Evolutionary conservation across 2,888 invertebrate genomes (phyloP).

Genomic region (Drosophila birchii): DNA sequence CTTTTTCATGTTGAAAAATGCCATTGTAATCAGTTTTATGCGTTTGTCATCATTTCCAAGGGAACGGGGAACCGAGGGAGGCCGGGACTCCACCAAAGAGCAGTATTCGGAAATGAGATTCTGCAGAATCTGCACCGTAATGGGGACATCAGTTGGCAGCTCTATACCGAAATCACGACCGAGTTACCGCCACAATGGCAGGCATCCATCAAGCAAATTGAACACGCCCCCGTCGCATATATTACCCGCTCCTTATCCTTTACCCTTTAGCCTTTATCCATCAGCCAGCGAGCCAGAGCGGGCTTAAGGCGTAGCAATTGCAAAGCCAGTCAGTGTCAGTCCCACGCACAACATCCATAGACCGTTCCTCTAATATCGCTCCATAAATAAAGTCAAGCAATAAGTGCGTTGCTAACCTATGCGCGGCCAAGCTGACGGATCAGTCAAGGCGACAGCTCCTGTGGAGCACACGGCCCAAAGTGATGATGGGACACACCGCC

Average conservation of each 20-base stretch:
- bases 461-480: constrained; percentile 54
- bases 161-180: constrained; percentile 38
- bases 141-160: constrained; percentile 55
- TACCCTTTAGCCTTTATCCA: constrained; percentile 6
- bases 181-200: constrained; percentile 48
- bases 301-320: constrained; percentile 36
- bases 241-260: constrained; percentile 57
- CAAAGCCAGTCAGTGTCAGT: constrained; percentile 23
- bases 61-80: constrained; percentile 6
- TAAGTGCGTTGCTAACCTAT: constrained; percentile 55
- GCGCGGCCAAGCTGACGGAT: constrained; percentile 55
- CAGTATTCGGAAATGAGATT: constrained; percentile 38
- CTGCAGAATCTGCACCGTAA: constrained; percentile 38
- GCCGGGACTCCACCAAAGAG: constrained; percentile 14
- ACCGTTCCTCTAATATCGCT: constrained; percentile 51
- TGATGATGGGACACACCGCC: constrained; percentile 54
- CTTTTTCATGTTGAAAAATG: constrained; percentile 23
- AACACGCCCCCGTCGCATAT: constrained; percentile 57
- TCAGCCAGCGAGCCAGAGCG: background rate
- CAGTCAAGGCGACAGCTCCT: constrained; percentile 61
- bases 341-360: constrained; percentile 41
- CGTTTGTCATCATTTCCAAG: constrained; percentile 31
- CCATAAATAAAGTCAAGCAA: constrained; percentile 69
- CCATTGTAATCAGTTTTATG: constrained; percentile 34
- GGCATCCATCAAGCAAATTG: constrained; percentile 75